These are phyloP conservation scores for Rousettus leschenaultii DNA, from an alignment of 2,113 vertebrate species.

Conservation along the genomic window DNA sequence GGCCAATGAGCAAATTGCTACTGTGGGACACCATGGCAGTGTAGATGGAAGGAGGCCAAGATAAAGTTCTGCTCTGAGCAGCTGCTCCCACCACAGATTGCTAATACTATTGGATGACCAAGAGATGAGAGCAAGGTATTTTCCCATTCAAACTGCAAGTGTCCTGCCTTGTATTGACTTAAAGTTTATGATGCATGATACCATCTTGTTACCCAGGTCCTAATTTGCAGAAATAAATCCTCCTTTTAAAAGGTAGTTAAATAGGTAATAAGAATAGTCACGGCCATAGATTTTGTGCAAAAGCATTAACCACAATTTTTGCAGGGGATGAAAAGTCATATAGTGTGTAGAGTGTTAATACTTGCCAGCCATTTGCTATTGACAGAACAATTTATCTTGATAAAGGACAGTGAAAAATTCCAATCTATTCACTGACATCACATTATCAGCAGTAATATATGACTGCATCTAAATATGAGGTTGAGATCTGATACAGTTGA, in stretches of 20 bases:
- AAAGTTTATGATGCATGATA: conserved; percentile 97
- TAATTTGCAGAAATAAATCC: conserved; percentile 97
- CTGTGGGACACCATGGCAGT: conserved; percentile 84
- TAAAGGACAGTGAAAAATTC: conserved; percentile 96
- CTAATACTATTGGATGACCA: conserved; percentile 79
- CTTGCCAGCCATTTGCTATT: conserved; percentile 92
- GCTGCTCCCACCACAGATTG: conserved; percentile 82
- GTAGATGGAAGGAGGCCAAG: conserved; percentile 86
- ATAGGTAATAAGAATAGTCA: conserved; percentile 93
- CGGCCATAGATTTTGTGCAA: conserved; percentile 89
- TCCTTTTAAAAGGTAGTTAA: conserved; percentile 96
- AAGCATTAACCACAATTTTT: conserved; percentile 94
- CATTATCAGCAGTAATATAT: conserved; percentile 96
- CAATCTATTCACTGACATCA: conserved; percentile 94
- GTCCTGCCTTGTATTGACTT: conserved; percentile 93
- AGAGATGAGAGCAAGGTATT: conserved; percentile 82
- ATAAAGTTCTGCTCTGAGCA: conserved; percentile 91
- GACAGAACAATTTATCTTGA: conserved; percentile 97
- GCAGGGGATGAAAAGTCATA: conserved; percentile 90
- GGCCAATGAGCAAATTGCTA: conserved; percentile 96
- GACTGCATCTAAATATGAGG: conserved; percentile 93
- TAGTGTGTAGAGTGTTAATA: conserved; percentile 87
- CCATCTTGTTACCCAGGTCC: conserved; percentile 90
- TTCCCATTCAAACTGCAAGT: conserved; percentile 82
- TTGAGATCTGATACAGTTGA: conserved; percentile 83